Evolutionary conservation across 1,140 invertebrate species (phyloP).

Genomic region (Bathynomus jamesi): DNA sequence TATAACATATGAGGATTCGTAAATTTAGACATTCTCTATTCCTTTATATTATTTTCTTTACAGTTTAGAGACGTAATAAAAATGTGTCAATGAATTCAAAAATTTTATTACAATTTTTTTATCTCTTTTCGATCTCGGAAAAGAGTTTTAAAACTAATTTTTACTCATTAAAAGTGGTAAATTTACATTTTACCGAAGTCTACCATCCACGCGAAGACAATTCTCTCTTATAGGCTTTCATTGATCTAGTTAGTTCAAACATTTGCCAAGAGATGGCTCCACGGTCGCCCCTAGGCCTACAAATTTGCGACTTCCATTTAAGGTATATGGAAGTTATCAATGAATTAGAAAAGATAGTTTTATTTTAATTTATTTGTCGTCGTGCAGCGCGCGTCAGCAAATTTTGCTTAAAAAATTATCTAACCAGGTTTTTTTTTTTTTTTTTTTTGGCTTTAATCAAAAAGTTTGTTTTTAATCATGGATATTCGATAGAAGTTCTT

Average conservation of each 20-base stretch:
- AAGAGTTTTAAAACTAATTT: no score
- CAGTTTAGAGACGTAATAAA: no score
- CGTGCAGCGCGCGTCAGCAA: not conserved
- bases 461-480: conserved; percentile 1
- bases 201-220: not conserved
- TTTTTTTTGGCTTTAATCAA: not conserved
- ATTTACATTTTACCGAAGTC: not conserved
- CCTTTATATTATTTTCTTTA: no score
- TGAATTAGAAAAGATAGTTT: not conserved
- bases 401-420: not conserved
- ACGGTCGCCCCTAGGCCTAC: not conserved
- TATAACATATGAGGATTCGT: no score
- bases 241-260: not conserved
- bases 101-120: no score
- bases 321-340: not conserved
- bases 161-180: not conserved
- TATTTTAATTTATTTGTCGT: not conserved
- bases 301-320: not conserved
- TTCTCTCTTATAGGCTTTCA: not conserved
- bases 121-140: no score
- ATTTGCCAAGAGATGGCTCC: not conserved
- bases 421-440: not conserved
- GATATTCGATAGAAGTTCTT: not conserved
- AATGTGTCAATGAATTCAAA: no score
- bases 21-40: no score